Conservation (phyloP, 2,888 invertebrate species). For the Dexiosoma caninum region DNA sequence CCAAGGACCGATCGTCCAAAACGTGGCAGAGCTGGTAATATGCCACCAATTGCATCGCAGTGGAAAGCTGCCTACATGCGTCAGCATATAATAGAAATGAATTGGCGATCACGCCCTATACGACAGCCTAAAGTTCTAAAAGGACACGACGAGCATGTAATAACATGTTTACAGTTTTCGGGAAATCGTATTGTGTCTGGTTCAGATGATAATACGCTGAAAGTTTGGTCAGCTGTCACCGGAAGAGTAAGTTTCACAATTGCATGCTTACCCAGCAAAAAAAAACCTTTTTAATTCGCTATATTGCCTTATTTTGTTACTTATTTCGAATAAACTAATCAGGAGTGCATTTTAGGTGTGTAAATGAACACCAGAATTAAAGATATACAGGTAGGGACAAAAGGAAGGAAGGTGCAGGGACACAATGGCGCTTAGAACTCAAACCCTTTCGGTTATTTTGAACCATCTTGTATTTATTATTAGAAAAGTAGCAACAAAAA, state of each 20-base stretch:
- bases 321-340: too few relatives aligned
- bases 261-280: too few relatives aligned
- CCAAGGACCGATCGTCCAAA: constrained; percentile 77
- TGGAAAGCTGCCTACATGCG: constrained; percentile 93
- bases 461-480: too few relatives aligned
- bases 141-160: constrained; percentile 99
- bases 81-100: constrained; percentile 95
- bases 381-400: too few relatives aligned
- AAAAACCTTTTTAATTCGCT: too few relatives aligned
- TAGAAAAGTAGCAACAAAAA: too few relatives aligned
- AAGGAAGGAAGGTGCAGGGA: too few relatives aligned
- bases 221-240: constrained; percentile 97
- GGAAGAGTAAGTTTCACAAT: constrained; percentile 92
- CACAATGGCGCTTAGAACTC: too few relatives aligned
- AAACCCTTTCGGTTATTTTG: too few relatives aligned
- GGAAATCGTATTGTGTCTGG: constrained; percentile 97
- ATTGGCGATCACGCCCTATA: constrained; percentile 93
- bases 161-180: constrained; percentile 98
- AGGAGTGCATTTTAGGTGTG: too few relatives aligned
- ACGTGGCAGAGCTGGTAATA: constrained; percentile 80
- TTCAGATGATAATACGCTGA: constrained; percentile 98
- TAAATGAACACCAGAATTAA: too few relatives aligned
- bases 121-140: constrained; percentile 90
- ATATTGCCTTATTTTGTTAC: too few relatives aligned
- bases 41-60: constrained; percentile 81